phyloP scores from a whole-genome alignment of 2,888 invertebrate genomes.

The Andrena praecox region DNA sequence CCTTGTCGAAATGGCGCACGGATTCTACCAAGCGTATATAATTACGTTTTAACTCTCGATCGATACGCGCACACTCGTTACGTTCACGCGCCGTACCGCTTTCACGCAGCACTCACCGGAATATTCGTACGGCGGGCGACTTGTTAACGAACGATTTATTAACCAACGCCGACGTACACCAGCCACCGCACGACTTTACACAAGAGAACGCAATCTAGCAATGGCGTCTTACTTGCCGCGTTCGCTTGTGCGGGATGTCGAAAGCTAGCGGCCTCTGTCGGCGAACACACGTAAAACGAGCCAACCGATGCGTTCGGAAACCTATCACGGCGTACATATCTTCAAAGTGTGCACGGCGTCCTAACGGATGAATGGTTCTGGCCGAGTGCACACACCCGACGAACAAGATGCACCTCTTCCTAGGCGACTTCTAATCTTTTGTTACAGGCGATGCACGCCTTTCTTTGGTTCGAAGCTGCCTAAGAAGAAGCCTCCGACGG shows the following conservation, averaged over 20 bases:
- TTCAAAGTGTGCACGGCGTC: background rate
- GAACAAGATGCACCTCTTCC: too few relatives aligned
- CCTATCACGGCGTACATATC: constrained; percentile 21
- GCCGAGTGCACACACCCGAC: too few relatives aligned
- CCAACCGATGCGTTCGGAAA: constrained; percentile 45
- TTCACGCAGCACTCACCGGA: constrained; percentile 20
- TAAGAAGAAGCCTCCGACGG: too few relatives aligned
- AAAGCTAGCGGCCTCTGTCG: constrained; percentile 37
- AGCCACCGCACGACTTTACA: constrained; percentile 35
- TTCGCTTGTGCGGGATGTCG: constrained; percentile 42
- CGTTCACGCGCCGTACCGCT: background rate
- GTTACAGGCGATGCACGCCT: too few relatives aligned
- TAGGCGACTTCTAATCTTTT: too few relatives aligned
- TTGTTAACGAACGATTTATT: constrained; percentile 15
- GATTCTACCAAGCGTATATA: constrained; percentile 23
- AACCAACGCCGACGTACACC: constrained; percentile 28
- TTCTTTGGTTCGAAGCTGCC: too few relatives aligned
- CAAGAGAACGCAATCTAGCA: constrained; percentile 60
- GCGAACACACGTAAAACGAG: constrained; percentile 7
- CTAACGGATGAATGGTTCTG: too few relatives aligned
- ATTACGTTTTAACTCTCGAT: background rate
- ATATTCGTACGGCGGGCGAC: background rate
- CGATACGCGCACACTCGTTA: background rate
- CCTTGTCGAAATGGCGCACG: constrained; percentile 56
- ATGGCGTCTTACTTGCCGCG: constrained; percentile 70